These are phyloP conservation scores for Hyppa rectilinea DNA, from an alignment of 2,888 invertebrate species.

Conservation along the genomic window DNA sequence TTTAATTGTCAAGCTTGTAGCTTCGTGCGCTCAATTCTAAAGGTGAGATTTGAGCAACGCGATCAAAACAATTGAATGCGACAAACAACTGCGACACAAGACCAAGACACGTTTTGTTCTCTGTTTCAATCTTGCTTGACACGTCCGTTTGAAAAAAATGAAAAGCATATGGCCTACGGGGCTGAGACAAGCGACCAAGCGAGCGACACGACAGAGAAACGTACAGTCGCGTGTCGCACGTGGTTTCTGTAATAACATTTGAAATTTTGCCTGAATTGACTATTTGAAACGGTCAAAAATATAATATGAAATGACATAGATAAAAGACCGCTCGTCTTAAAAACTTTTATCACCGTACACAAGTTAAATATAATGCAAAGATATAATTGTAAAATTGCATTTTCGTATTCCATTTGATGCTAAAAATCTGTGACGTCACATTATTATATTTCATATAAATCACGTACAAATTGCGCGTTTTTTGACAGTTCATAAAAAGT, in stretches of 20 bases:
- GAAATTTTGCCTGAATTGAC: too few species aligned
- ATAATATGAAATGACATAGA: too few species aligned
- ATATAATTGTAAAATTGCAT: too few species aligned
- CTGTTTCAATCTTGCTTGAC: not conserved
- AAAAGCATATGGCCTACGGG: not conserved
- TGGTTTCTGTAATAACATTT: not conserved
- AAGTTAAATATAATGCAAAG: too few species aligned
- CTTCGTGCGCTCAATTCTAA: not conserved
- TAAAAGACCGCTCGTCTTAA: too few species aligned
- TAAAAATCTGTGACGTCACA: too few species aligned
- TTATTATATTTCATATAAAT: too few species aligned
- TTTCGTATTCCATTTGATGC: too few species aligned
- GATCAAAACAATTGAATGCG: not conserved
- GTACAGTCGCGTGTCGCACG: not conserved
- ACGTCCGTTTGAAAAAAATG: not conserved
- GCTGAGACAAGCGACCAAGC: not conserved
- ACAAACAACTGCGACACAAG: not conserved
- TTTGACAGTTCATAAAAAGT: too few species aligned
- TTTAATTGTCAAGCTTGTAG: not conserved
- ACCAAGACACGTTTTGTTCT: not conserved
- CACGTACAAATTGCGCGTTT: too few species aligned
- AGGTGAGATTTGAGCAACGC: conserved; percentile 19
- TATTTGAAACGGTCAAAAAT: too few species aligned
- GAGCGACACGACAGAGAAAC: not conserved
- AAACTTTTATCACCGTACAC: too few species aligned